Evolutionary conservation across 2,888 invertebrate genomes (phyloP), one percentile per base, ranked within the genome.

Genomic region (Gortyna flavago): DNA sequence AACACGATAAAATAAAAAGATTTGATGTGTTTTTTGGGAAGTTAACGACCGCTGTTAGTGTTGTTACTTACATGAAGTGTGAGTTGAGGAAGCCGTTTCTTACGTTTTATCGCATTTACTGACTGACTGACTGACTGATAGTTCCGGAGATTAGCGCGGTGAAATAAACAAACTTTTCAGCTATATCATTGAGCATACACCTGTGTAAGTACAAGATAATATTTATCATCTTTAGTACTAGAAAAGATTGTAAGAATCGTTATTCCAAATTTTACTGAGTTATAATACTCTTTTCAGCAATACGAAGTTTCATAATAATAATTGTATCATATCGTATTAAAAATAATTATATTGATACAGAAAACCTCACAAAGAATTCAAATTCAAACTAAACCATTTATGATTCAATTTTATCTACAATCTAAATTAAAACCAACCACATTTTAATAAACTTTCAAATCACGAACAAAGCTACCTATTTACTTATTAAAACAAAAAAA

Each of bases 351-450:
- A 65, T 32, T 32, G 64, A 41, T 6, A 18, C 41, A 32, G 29
- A 18, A 35, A 44, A 67, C 67, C 25, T 25, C 25, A 38, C n/a
- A 61, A 41, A 51, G 1, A 35, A 16, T 38, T 48, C 29, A 57
- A 44, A 25, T 77, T 77, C 13, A 57, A 57, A 35, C 35, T 29
- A 62, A 54, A 80, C 21, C 51, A 8, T 25, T 44, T 72, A 69
- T 29, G 29, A 5, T 57, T 41, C 1, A 80, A 80, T 61, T 51
- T 13, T 6, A n/a, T n/a, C 21, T 25, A 16, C n/a, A 41, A 29
- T 54, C 41, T 35, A 72, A 80, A 80, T 80, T 18, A 51, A 70
- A 41, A 51, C 25, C 18, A 18, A n/a, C 38, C 21, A 57, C 29
- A 57, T 72, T 38, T 65, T 25, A 1, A 65, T 65, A 48, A 48